These are phyloP conservation scores for Trisateles emortualis DNA, from an alignment of 2,888 invertebrate genomes.

Conservation along the genomic window DNA sequence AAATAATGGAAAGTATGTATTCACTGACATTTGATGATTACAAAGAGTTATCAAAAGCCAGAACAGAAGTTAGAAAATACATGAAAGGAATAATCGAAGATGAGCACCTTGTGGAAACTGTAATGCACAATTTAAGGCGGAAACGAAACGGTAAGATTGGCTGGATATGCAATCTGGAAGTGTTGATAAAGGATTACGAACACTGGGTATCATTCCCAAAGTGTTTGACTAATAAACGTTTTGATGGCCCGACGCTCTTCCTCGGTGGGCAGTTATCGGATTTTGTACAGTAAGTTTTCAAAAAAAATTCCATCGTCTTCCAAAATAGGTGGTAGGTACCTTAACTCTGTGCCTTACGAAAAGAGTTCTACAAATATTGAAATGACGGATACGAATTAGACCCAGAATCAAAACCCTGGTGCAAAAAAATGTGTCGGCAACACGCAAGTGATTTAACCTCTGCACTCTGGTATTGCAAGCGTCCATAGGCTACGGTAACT, in stretches of 20 bases:
- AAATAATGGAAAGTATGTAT: slow-evolving; percentile 85
- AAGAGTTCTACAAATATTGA: too few species aligned
- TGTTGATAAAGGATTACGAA: slow-evolving; percentile 88
- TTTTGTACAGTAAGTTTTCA: slow-evolving; percentile 89
- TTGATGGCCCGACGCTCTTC: slow-evolving; percentile 91
- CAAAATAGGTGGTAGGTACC: too few species aligned
- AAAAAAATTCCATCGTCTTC: too few species aligned
- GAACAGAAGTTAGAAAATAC: slow-evolving; percentile 52
- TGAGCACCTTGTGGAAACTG: slow-evolving; percentile 85
- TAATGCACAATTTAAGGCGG: slow-evolving; percentile 83
- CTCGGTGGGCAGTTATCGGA: slow-evolving; percentile 94
- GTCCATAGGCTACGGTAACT: too few species aligned
- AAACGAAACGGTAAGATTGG: slow-evolving; percentile 69
- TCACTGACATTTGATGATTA: slow-evolving; percentile 57
- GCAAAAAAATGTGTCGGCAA: too few species aligned
- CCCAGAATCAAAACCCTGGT: too few species aligned
- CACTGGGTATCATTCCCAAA: slow-evolving; percentile 89
- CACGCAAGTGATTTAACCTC: too few species aligned
- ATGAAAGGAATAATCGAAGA: slow-evolving; percentile 67
- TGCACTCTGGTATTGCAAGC: too few species aligned
- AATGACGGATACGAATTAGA: too few species aligned
- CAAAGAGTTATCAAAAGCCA: slow-evolving; percentile 57
- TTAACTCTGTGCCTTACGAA: too few species aligned
- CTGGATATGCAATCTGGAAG: slow-evolving; percentile 93
- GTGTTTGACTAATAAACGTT: slow-evolving; percentile 62